Conservation (phyloP, 2,797 vertebrate species). For the Sebastes steindachneri region DNA sequence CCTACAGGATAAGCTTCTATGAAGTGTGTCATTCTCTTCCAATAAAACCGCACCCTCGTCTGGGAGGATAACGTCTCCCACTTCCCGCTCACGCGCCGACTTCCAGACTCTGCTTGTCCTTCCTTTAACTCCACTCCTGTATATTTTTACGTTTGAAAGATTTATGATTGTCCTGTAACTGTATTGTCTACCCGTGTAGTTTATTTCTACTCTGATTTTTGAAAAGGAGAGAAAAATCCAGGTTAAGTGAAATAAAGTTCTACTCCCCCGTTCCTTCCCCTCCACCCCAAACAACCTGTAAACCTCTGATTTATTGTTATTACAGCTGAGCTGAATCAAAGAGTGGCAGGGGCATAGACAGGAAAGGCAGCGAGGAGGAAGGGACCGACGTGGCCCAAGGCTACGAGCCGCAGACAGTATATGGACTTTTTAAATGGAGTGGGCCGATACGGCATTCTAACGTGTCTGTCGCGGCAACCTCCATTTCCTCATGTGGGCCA, state of each 20-base stretch:
- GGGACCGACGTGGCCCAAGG: conserved; percentile 45
- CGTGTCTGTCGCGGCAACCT: conserved; percentile 48
- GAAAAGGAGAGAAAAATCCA: conserved; percentile 14
- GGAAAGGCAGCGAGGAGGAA: conserved; percentile 61
- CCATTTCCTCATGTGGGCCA: conserved; percentile 58
- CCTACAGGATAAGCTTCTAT: conserved; percentile 33
- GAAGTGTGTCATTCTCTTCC: conserved; percentile 42
- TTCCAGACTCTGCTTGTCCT: conserved; percentile 27
- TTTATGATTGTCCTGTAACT: not conserved
- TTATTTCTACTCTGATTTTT: conserved; percentile 3
- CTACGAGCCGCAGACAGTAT: conserved; percentile 59
- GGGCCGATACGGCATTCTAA: conserved; percentile 52
- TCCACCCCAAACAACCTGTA: conserved; percentile 71
- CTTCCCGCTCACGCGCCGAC: not conserved
- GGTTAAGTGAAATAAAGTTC: conserved; percentile 37
- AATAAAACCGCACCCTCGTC: conserved; percentile 62
- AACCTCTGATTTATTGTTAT: conserved; percentile 76
- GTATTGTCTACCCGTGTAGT: not conserved
- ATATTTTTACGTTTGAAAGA: not conserved
- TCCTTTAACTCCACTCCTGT: not conserved
- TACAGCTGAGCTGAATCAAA: conserved; percentile 78
- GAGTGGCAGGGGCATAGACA: conserved; percentile 70
- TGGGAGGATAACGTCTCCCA: conserved; percentile 27
- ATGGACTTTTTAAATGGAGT: conserved; percentile 50
- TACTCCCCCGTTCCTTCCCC: conserved; percentile 34